Evolutionary conservation across 2,888 invertebrate species (phyloP).

Genomic region (Bellardia pandia): DNA sequence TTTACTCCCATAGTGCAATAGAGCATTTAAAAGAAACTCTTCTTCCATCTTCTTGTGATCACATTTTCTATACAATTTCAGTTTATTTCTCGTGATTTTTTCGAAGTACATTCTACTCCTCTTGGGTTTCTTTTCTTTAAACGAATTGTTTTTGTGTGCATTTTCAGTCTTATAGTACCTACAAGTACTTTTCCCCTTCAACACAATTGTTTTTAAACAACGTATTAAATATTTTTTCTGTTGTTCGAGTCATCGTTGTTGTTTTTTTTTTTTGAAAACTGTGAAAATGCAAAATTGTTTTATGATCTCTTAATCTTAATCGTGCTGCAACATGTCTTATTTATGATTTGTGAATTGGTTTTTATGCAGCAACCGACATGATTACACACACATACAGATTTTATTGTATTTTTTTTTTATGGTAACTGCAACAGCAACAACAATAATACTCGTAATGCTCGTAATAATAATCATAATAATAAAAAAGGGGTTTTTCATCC

Average conservation of each 20-base stretch:
- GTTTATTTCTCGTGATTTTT: constrained; percentile 43
- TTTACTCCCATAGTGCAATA: constrained; percentile 28
- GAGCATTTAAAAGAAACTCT: neutral
- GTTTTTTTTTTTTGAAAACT: constrained; percentile 61
- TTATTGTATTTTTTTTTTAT: constrained; percentile 69
- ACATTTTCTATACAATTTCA: constrained; percentile 41
- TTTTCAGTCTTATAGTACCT: constrained; percentile 12
- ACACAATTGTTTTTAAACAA: constrained; percentile 62
- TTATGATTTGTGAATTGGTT: constrained; percentile 83
- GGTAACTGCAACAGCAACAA: constrained; percentile 46
- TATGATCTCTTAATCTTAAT: constrained; percentile 75
- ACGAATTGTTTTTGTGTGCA: neutral
- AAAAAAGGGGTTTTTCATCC: constrained; percentile 54
- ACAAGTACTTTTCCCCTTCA: constrained; percentile 40
- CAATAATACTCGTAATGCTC: constrained; percentile 53
- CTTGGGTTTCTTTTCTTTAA: constrained; percentile 22
- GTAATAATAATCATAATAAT: constrained; percentile 56
- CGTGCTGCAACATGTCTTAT: constrained; percentile 79
- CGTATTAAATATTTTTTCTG: constrained; percentile 54
- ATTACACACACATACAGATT: constrained; percentile 76
- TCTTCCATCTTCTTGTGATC: constrained; percentile 7
- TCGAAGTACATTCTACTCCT: constrained; percentile 34
- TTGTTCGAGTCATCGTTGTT: constrained; percentile 14
- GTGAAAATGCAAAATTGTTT: constrained; percentile 74
- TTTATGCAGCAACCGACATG: constrained; percentile 80